Percentiles rank a stretch among this genome's conserved stretches.
Evolutionary conservation across 2,113 vertebrate species (phyloP).

Genomic region (Daphoenositta chrysoptera): DNA sequence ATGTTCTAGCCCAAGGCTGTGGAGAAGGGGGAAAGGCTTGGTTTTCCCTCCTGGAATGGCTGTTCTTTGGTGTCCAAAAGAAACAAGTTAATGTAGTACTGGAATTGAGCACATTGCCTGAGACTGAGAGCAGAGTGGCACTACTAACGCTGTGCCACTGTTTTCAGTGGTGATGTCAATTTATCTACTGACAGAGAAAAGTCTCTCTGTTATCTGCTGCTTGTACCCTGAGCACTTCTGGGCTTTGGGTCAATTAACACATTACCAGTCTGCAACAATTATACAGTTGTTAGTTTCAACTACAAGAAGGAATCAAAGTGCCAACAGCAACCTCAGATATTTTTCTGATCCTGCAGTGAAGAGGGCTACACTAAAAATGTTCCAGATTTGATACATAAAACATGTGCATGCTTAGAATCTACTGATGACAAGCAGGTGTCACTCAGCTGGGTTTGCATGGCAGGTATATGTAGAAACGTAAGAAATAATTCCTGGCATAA

Average conservation of each 20-base stretch:
- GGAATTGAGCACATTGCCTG: neutral
- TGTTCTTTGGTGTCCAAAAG: neutral
- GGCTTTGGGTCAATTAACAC: neutral
- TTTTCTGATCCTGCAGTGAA: neutral
- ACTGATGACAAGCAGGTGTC: neutral
- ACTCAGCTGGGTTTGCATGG: neutral
- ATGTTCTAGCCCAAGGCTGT: neutral
- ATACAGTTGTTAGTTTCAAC: neutral
- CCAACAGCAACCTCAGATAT: neutral
- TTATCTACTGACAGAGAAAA: neutral
- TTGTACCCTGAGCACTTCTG: neutral
- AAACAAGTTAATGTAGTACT: neutral
- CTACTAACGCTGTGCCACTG: neutral
- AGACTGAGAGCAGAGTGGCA: neutral
- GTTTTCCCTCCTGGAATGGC: neutral
- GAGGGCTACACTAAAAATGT: neutral
- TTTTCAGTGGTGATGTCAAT: neutral
- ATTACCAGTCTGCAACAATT: neutral
- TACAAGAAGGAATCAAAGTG: neutral
- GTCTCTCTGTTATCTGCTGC: neutral
- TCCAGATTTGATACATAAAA: neutral
- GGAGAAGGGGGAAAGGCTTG: neutral
- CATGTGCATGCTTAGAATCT: neutral
- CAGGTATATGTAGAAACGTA: neutral
- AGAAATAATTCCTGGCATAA: neutral